Evolutionary conservation across 2,888 invertebrate genomes (phyloP).

Genomic region (Drosophila conformis): DNA sequence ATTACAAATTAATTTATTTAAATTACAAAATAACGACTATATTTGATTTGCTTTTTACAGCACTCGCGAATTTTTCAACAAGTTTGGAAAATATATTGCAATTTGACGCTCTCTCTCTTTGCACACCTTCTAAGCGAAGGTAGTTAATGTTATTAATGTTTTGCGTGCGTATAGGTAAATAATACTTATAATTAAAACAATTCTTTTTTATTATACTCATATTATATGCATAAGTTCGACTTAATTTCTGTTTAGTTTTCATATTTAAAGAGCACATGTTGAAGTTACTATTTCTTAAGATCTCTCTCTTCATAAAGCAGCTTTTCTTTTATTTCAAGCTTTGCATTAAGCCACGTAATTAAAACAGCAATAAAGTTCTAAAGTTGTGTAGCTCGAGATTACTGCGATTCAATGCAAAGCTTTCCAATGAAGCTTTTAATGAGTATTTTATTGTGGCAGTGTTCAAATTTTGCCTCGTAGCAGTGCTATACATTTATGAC

Average conservation of each 20-base stretch:
- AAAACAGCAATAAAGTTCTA: conserved; percentile 31
- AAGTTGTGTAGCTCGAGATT: conserved; percentile 45
- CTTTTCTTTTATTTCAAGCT: conserved; percentile 48
- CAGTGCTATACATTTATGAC: conserved; percentile 69
- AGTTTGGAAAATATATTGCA: conserved; percentile 72
- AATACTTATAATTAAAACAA: conserved; percentile 81
- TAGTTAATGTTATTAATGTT: conserved; percentile 39
- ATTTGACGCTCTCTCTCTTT: conserved; percentile 46
- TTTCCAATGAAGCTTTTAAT: conserved; percentile 47
- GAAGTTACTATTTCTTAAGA: conserved; percentile 52
- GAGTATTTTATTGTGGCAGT: conserved; percentile 76
- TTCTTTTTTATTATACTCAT: conserved; percentile 58
- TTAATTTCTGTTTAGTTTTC: conserved; percentile 72
- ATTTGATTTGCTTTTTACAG: conserved; percentile 77
- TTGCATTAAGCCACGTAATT: conserved; percentile 78
- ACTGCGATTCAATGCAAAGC: conserved; percentile 78
- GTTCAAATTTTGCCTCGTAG: conserved; percentile 47
- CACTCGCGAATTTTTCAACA: conserved; percentile 65
- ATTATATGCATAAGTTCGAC: conserved; percentile 71
- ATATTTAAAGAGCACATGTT: conserved; percentile 72
- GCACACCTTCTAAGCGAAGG: conserved; percentile 54
- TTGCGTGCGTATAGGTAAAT: conserved; percentile 61
- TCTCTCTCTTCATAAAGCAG: conserved; percentile 38
- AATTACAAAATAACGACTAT: conserved; percentile 81
- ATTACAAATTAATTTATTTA: conserved; percentile 68